These are phyloP conservation scores for Hystrix cristata DNA, from an alignment of 2,113 vertebrate species.

Conservation along the genomic window DNA sequence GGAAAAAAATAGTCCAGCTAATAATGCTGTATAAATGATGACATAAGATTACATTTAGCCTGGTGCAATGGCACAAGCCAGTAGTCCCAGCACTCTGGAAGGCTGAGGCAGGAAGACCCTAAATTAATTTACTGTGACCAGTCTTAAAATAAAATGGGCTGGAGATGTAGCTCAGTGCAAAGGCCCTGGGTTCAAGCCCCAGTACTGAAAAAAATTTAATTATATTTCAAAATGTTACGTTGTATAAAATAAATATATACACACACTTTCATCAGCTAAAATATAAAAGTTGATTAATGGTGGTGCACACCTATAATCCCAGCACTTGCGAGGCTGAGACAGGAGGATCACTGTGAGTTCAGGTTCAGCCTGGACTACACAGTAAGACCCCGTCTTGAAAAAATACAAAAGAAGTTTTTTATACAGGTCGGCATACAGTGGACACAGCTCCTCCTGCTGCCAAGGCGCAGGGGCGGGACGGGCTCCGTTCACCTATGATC, in stretches of 20 bases:
- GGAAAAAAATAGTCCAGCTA: background rate
- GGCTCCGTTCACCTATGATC: conserved; percentile 92
- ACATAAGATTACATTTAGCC: background rate
- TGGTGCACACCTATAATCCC: too few species aligned
- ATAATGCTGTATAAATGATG: background rate
- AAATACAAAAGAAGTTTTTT: too few species aligned
- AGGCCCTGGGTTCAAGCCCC: background rate
- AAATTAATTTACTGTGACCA: background rate
- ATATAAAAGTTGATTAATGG: too few species aligned
- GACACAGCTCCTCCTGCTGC: background rate
- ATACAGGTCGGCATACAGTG: too few species aligned
- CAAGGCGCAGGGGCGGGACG: fast-evolving
- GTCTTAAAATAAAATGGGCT: background rate
- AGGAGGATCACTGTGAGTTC: too few species aligned
- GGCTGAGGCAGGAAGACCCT: background rate
- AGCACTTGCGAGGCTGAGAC: too few species aligned
- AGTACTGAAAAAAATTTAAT: background rate
- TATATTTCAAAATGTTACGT: background rate
- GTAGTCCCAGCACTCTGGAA: background rate
- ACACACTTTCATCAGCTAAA: background rate
- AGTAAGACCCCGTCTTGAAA: too few species aligned
- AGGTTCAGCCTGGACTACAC: too few species aligned
- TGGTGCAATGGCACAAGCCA: background rate
- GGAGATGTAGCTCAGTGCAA: background rate
- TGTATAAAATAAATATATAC: background rate